A percentile compares a stretch with the other conserved stretches of the same genome.
Conservation (phyloP, 2,888 invertebrate genomes). For the Tryphoninae sp. region DNA sequence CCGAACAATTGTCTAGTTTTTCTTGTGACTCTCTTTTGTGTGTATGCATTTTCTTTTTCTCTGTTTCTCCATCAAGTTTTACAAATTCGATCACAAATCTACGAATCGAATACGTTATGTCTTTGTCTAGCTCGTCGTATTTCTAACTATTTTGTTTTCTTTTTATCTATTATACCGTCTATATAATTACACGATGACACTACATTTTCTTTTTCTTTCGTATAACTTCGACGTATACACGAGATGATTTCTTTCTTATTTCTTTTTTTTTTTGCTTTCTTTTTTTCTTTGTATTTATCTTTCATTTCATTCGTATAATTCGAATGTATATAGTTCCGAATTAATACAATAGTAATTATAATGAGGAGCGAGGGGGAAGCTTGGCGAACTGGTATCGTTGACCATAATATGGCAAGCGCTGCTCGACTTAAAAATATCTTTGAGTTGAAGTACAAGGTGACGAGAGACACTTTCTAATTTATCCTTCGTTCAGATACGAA, state of each 20-base stretch:
- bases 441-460: constrained; percentile 38
- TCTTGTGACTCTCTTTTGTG: background rate
- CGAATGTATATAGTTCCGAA: constrained; percentile 33
- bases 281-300: background rate
- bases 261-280: background rate
- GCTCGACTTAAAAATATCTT: constrained; percentile 51
- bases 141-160: constrained; percentile 31
- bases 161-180: constrained; percentile 46
- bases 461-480: constrained; percentile 28
- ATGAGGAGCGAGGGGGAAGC: constrained; percentile 7
- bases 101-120: constrained; percentile 33
- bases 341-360: constrained; percentile 22
- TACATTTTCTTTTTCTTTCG: constrained; percentile 35
- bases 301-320: constrained; percentile 16
- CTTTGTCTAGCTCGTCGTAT: constrained; percentile 43
- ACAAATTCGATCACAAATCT: constrained; percentile 40
- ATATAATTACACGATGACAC: constrained; percentile 56
- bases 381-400: constrained; percentile 30
- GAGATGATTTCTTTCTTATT: constrained; percentile 12
- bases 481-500: background rate
- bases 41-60: background rate
- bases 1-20: constrained; percentile 32
- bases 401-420: constrained; percentile 54
- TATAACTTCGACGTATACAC: constrained; percentile 54
- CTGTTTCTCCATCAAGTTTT: background rate